Conservation (phyloP, 2,113 vertebrate genomes). For the Gymnobelideus leadbeateri region DNA sequence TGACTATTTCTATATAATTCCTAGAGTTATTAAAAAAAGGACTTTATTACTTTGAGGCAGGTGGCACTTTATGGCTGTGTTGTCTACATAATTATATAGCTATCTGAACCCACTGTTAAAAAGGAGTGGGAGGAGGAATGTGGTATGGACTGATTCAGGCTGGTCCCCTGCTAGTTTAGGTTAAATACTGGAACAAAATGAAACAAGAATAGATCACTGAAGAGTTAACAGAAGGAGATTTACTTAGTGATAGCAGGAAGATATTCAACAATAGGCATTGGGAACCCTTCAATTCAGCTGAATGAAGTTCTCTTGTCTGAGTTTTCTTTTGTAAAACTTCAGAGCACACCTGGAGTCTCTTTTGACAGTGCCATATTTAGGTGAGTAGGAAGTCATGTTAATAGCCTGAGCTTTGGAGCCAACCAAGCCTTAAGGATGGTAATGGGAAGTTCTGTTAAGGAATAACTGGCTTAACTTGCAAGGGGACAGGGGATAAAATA, state of each 20-base stretch:
- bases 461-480: not conserved
- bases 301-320: not conserved
- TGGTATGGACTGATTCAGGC: not conserved
- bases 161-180: not conserved
- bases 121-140: not conserved
- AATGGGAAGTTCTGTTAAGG: not conserved
- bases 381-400: not conserved
- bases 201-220: not conserved
- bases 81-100: not conserved
- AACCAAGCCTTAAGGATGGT: not conserved
- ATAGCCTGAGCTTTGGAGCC: not conserved
- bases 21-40: conserved; percentile 43
- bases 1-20: conserved; percentile 15
- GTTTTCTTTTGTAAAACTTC: not conserved
- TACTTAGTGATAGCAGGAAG: not conserved
- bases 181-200: not conserved
- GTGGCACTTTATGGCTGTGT: not conserved
- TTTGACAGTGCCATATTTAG: not conserved
- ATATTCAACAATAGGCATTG: not conserved
- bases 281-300: not conserved
- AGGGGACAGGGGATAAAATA: not conserved
- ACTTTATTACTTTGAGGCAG: not conserved
- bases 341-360: not conserved
- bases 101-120: not conserved
- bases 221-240: not conserved